Evolutionary conservation across 1,140 invertebrate genomes (phyloP), one percentile per base, ranked within the genome.

Genomic region (Panagrolaimus sp.): DNA sequence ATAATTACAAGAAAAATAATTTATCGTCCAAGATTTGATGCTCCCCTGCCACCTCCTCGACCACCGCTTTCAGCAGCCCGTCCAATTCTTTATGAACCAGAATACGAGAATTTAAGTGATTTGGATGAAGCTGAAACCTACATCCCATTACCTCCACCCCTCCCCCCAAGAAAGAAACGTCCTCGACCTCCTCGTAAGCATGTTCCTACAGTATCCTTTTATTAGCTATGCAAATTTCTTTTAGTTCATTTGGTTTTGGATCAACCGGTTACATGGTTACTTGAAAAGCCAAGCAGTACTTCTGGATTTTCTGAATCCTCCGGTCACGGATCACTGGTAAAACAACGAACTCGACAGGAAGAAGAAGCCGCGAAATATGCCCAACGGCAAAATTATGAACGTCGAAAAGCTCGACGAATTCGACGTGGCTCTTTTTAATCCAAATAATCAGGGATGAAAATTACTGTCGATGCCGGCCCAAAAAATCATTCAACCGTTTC

Each of bases 81-180:
- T 38, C 32, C 32, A 38, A 38, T 38, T 38, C 32, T 38, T 7
- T 38, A 38, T 38, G 32, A 38, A 58, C 52, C 21, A 26, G 52
- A 58, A 10, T 58, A 58, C 17, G 52, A 58, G 17, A 58, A 58
- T 21, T 26, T 58, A 28, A 58, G 52, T 58, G 52, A 58, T 17
- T 21, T 58, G 15, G 52, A 58, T 21, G 52, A 58, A 58, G 28
- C 52, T 12, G 28, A 28, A 21, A 28, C 21, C 14, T 21, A 26
- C 17, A 58, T 21, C 52, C 21, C 28, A 12, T 26, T 21, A 58
- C 52, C 52, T 12, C 52, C 52, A 14, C 52, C 52, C 14, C 21
- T 58, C 14, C 52, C 52, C 8, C 52, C 52, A 14, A 24, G 52
- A 17, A 14, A 28, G 17, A 28, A 21, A n/a, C 21, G 52, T 8